Conservation (phyloP, 2,113 vertebrate species). For the Syrrhaptes paradoxus region DNA sequence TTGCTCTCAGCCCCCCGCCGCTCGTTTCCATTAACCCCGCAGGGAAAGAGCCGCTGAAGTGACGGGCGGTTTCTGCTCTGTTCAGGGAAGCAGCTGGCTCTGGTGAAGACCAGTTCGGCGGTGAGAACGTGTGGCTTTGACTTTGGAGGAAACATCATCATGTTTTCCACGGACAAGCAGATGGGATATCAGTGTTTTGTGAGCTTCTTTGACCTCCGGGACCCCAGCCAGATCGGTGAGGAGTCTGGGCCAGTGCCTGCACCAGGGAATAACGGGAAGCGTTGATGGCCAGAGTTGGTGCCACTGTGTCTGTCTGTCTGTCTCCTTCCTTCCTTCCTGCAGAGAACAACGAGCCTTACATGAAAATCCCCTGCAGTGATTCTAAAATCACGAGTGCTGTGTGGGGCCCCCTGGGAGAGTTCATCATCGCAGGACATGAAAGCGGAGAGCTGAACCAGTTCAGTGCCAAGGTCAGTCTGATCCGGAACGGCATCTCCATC, state of each 20-base stretch:
- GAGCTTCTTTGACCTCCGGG: conserved; percentile 92
- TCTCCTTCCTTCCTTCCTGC: background rate
- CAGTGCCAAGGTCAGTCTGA: conserved; percentile 87
- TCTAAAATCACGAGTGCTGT: conserved; percentile 96
- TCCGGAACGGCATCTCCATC: background rate
- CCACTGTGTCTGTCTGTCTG: background rate
- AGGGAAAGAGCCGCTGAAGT: background rate
- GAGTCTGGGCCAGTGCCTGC: background rate
- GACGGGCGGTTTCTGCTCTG: background rate
- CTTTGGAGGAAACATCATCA: conserved; percentile 98
- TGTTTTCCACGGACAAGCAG: conserved; percentile 99
- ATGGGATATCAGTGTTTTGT: conserved; percentile 98
- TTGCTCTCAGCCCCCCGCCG: background rate
- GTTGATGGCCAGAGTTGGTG: background rate
- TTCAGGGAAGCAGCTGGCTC: conserved; percentile 92
- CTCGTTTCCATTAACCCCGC: background rate
- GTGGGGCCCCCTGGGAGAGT: conserved; percentile 95
- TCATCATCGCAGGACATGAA: conserved; percentile 92
- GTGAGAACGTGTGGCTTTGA: conserved; percentile 97
- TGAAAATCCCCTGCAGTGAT: conserved; percentile 90
- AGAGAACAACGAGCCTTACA: conserved; percentile 95
- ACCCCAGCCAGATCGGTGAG: conserved; percentile 90
- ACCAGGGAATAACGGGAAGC: background rate
- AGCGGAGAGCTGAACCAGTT: conserved; percentile 95
- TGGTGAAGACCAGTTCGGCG: conserved; percentile 92